These are phyloP conservation scores for Drosophila sulfurigaster DNA, from an alignment of 1,140 invertebrate species.

Conservation along the genomic window DNA sequence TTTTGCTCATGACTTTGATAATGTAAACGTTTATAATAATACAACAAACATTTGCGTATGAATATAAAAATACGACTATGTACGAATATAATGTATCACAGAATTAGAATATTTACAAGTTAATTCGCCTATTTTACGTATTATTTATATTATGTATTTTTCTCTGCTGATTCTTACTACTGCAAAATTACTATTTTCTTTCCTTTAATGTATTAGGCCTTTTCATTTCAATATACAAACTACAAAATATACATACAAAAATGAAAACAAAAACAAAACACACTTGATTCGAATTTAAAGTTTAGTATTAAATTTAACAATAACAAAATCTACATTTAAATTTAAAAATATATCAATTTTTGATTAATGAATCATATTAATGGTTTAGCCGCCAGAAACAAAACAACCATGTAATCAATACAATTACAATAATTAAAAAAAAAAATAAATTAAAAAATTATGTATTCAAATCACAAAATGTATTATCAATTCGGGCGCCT, in stretches of 20 bases:
- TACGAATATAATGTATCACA: slow-evolving; percentile 25
- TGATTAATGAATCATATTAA: slow-evolving; percentile 76
- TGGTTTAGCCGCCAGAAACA: slow-evolving; percentile 65
- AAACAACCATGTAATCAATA: slow-evolving; percentile 75
- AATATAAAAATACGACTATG: slow-evolving; percentile 18
- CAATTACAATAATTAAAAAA: slow-evolving; percentile 68
- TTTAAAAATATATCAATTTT: slow-evolving; percentile 78
- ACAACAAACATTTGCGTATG: background rate
- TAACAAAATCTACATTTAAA: slow-evolving; percentile 63
- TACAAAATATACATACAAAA: slow-evolving; percentile 29
- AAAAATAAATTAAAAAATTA: slow-evolving; percentile 72
- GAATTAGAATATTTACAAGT: slow-evolving; percentile 50
- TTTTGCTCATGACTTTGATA: slow-evolving; percentile 74
- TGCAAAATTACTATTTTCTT: slow-evolving; percentile 32
- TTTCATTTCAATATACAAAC: slow-evolving; percentile 46
- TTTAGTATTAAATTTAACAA: slow-evolving; percentile 73
- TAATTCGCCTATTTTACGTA: slow-evolving; percentile 64
- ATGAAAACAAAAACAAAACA: slow-evolving; percentile 39
- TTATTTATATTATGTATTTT: slow-evolving; percentile 67
- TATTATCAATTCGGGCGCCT: too few species aligned
- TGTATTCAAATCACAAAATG: slow-evolving; percentile 55
- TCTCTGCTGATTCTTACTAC: slow-evolving; percentile 63
- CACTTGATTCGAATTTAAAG: slow-evolving; percentile 78
- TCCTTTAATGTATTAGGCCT: slow-evolving; percentile 46
- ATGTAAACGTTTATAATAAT: slow-evolving; percentile 51